A percentile compares a stretch with the other conserved stretches of the same genome.
Conservation (phyloP, 2,113 vertebrate genomes). For the Rhegmatorhina hoffmannsi region DNA sequence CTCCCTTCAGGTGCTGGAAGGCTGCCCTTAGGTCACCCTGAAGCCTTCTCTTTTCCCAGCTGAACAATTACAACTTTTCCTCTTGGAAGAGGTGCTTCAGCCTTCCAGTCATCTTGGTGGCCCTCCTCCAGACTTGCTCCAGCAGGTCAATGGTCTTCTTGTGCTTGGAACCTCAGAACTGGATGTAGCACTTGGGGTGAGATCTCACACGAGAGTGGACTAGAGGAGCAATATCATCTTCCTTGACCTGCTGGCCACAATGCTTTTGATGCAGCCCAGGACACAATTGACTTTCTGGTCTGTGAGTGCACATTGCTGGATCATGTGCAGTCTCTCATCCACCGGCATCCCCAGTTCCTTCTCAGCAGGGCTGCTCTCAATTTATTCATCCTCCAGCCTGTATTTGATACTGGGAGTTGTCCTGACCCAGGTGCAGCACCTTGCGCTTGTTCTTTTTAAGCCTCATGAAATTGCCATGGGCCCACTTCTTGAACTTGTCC, state of each 20-base stretch:
- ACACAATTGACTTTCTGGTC: neutral
- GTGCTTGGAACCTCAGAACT: neutral
- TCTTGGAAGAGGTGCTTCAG: neutral
- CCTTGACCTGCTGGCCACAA: rapidly evolving
- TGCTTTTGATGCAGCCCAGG: neutral
- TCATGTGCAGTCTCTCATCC: too few species aligned
- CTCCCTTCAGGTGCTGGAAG: neutral
- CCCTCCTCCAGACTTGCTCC: rapidly evolving
- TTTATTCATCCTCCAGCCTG: neutral
- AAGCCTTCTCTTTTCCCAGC: neutral
- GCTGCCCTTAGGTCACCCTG: neutral
- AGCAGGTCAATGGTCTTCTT: rapidly evolving
- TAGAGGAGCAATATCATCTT: neutral
- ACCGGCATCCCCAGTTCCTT: neutral
- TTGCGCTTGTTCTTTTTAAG: neutral
- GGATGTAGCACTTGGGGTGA: rapidly evolving
- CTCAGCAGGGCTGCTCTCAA: neutral
- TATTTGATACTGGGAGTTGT: rapidly evolving
- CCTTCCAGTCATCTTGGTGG: neutral
- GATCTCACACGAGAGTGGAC: neutral
- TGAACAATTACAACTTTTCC: neutral
- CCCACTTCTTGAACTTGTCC: rapidly evolving
- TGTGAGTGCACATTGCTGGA: neutral
- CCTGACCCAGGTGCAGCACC: rapidly evolving
- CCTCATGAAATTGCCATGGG: neutral